phyloP scores from a whole-genome alignment of 2,888 invertebrate genomes.

The Tethea ocularis region DNA sequence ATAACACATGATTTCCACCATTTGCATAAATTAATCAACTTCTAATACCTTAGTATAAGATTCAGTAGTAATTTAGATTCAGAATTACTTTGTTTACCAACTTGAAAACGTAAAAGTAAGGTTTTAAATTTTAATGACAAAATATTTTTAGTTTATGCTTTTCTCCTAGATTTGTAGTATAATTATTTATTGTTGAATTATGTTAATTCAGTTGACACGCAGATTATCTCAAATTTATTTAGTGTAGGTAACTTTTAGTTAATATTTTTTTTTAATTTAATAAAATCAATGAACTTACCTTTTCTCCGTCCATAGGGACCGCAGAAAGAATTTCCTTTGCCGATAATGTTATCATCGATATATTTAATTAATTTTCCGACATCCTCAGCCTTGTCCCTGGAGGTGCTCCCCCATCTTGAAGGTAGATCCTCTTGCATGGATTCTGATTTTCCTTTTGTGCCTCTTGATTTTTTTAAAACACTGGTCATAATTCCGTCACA shows the following conservation, averaged over 20 bases:
- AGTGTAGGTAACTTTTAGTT: slow-evolving; percentile 12
- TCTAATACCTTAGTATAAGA: not conserved
- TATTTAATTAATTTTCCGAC: slow-evolving; percentile 88
- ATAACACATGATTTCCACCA: slow-evolving; percentile 23
- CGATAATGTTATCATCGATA: slow-evolving; percentile 92
- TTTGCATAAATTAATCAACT: slow-evolving; percentile 21
- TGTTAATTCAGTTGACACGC: not conserved
- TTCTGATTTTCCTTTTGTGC: slow-evolving; percentile 78
- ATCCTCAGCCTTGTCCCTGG: slow-evolving; percentile 85
- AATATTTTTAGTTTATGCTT: too few species aligned
- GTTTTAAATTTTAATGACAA: not conserved
- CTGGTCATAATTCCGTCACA: slow-evolving; percentile 75
- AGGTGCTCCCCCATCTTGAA: slow-evolving; percentile 64
- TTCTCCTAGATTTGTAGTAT: too few species aligned
- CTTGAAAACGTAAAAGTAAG: not conserved
- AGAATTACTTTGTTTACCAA: not conserved
- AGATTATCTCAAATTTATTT: not conserved
- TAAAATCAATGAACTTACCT: slow-evolving; percentile 79
- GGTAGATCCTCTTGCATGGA: slow-evolving; percentile 81
- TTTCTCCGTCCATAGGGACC: slow-evolving; percentile 93
- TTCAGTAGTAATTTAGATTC: not conserved
- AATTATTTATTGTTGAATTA: not conserved
- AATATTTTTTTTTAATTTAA: slow-evolving; percentile 12
- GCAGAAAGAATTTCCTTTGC: slow-evolving; percentile 90
- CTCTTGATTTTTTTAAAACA: slow-evolving; percentile 79